A percentile compares a stretch with the other conserved stretches of the same genome.
These are phyloP conservation scores for Gryllus longicercus DNA, from an alignment of 2,888 invertebrate species.

Conservation along the genomic window DNA sequence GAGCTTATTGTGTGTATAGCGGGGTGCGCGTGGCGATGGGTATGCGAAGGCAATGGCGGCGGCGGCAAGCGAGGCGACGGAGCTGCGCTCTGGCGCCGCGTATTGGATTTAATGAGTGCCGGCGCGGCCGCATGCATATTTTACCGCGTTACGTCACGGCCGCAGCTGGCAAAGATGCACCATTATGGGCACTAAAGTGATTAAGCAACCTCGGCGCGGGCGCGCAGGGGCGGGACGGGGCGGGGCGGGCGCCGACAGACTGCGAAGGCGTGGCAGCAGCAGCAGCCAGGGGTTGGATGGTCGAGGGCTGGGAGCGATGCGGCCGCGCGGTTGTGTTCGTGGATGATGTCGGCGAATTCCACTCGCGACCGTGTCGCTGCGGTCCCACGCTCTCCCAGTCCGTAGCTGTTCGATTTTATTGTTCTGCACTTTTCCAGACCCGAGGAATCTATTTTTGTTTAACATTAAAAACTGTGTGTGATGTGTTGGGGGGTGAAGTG, in stretches of 20 bases:
- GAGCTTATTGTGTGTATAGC: too few relatives aligned
- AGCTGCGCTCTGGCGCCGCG: background rate
- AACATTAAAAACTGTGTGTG: too few relatives aligned
- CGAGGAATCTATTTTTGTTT: too few relatives aligned
- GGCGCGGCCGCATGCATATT: slow-evolving; percentile 26
- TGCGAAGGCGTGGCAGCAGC: background rate
- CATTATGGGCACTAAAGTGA: slow-evolving; percentile 31
- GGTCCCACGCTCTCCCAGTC: too few relatives aligned
- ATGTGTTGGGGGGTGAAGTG: too few relatives aligned
- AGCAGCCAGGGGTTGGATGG: too few relatives aligned
- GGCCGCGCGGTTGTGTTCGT: background rate
- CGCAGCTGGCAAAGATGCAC: slow-evolving; percentile 30
- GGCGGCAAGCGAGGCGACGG: background rate
- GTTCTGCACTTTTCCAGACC: too few relatives aligned
- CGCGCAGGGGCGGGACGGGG: background rate
- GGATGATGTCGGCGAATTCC: background rate
- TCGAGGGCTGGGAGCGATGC: background rate
- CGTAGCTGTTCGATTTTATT: too few relatives aligned
- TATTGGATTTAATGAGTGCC: slow-evolving; percentile 10
- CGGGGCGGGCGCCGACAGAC: background rate
- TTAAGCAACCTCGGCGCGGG: slow-evolving; percentile 22
- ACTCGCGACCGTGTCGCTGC: too few relatives aligned
- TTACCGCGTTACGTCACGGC: slow-evolving; percentile 25
- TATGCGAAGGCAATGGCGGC: background rate
- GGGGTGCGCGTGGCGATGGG: too few relatives aligned